Conservation (phyloP, 2,888 invertebrate species). For the Phragmatobia fuliginosa region DNA sequence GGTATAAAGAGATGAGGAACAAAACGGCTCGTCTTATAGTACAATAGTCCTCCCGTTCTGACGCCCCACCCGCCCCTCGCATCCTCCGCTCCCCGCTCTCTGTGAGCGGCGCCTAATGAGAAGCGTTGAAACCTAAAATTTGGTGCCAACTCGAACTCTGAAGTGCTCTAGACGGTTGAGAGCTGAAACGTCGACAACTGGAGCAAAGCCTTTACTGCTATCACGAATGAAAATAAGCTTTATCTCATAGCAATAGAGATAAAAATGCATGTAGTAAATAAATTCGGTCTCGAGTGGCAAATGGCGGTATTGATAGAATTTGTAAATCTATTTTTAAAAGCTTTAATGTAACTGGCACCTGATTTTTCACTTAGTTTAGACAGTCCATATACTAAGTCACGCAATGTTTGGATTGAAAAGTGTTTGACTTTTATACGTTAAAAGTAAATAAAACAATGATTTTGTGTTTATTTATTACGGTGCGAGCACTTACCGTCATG, state of each 20-base stretch:
- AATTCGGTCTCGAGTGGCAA: conserved; percentile 58
- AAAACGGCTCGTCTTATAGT: conserved; percentile 75
- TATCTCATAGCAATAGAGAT: conserved; percentile 49
- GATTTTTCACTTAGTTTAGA: conserved; percentile 56
- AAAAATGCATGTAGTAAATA: conserved; percentile 48
- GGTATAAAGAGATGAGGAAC: conserved; percentile 68
- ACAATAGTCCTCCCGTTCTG: conserved; percentile 68
- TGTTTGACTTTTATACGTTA: conserved; percentile 4
- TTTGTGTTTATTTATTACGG: conserved; percentile 3
- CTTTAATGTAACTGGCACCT: conserved; percentile 62
- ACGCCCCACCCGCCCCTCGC: conserved; percentile 47
- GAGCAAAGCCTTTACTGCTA: conserved; percentile 35
- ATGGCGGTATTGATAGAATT: conserved; percentile 71
- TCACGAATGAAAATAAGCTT: conserved; percentile 51
- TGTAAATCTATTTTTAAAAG: conserved; percentile 63
- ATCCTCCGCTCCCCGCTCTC: conserved; percentile 50
- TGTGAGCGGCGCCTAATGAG: conserved; percentile 79
- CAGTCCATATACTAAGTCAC: conserved; percentile 18
- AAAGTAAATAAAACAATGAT: conserved; percentile 5
- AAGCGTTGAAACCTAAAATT: conserved; percentile 84
- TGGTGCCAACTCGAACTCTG: conserved; percentile 84
- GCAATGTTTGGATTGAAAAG: conserved; percentile 8
- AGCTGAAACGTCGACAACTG: conserved; percentile 60
- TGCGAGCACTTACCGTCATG: conserved; percentile 6
- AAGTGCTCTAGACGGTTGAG: conserved; percentile 72